Evolutionary conservation across 1,140 invertebrate genomes (phyloP).

Genomic region (Drosophila tristis): DNA sequence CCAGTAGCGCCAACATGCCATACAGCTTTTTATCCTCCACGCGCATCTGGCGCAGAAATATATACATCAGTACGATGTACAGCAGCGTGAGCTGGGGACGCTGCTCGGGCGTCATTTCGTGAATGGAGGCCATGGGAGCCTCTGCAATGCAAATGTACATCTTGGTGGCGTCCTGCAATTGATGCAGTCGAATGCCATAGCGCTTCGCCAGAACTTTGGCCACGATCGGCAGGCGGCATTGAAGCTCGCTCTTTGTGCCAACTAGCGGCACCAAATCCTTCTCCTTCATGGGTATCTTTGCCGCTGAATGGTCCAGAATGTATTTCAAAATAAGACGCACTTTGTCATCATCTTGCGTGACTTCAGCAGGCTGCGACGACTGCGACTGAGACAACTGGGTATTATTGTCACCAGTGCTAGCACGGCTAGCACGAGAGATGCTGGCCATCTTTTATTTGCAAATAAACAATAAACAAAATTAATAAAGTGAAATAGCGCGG

Average conservation of each 20-base stretch:
- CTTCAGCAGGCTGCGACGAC: not conserved
- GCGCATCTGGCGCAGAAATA: slow-evolving; percentile 55
- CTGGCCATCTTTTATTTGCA: slow-evolving; percentile 29
- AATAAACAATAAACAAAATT: not conserved
- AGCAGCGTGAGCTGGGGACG: slow-evolving; percentile 54
- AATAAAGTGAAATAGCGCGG: too few relatives aligned
- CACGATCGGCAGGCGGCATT: slow-evolving; percentile 37
- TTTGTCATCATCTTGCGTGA: slow-evolving; percentile 25
- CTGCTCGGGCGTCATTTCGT: slow-evolving; percentile 52
- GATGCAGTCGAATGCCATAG: slow-evolving; percentile 46
- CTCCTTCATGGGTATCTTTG: slow-evolving; percentile 58
- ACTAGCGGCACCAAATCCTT: slow-evolving; percentile 40
- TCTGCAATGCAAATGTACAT: slow-evolving; percentile 52
- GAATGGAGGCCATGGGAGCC: slow-evolving; percentile 41
- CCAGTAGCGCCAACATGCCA: slow-evolving; percentile 44
- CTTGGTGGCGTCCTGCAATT: slow-evolving; percentile 35
- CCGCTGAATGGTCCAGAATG: slow-evolving; percentile 56
- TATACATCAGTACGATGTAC: slow-evolving; percentile 65
- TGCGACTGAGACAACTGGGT: slow-evolving; percentile 9
- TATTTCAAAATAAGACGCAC: slow-evolving; percentile 54
- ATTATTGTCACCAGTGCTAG: too few relatives aligned
- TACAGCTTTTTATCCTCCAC: slow-evolving; percentile 58
- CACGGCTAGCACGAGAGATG: slow-evolving; percentile 6
- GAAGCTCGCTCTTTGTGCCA: slow-evolving; percentile 30
- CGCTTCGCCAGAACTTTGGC: slow-evolving; percentile 24